Evolutionary conservation across 2,113 vertebrate species (phyloP).

Genomic region (Athene noctua): DNA sequence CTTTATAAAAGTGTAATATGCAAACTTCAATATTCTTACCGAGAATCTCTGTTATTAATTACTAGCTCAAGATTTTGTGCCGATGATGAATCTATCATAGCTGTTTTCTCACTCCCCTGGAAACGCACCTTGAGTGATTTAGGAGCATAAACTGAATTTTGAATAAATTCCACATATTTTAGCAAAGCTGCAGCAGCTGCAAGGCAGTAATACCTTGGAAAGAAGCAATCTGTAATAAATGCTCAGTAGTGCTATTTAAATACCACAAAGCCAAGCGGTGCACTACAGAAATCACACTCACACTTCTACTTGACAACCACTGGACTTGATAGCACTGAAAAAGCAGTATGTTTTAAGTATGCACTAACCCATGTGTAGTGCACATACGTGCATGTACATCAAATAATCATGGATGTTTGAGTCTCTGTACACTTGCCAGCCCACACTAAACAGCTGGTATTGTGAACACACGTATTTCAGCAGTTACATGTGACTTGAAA

Average conservation of each 20-base stretch:
- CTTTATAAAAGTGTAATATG: not conserved
- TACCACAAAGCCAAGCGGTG: not conserved
- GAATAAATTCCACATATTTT: slow-evolving; percentile 95
- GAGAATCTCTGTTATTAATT: slow-evolving; percentile 89
- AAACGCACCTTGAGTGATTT: slow-evolving; percentile 94
- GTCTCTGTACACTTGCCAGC: not conserved
- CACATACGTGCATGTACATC: not conserved
- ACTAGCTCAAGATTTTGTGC: slow-evolving; percentile 91
- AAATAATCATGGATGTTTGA: not conserved
- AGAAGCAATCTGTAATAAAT: not conserved
- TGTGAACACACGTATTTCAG: not conserved
- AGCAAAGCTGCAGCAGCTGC: slow-evolving; percentile 92
- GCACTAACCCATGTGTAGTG: not conserved
- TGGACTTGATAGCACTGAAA: not conserved
- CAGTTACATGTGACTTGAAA: not conserved
- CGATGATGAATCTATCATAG: slow-evolving; percentile 94
- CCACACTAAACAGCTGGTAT: not conserved
- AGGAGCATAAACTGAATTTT: slow-evolving; percentile 90
- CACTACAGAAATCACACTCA: not conserved
- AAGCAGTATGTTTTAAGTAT: not conserved
- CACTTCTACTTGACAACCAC: not conserved
- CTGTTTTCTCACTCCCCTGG: slow-evolving; percentile 93
- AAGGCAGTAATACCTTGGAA: slow-evolving; percentile 91
- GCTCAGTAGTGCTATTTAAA: not conserved
- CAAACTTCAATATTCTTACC: slow-evolving; percentile 72